Base-by-base conservation (phyloP, 2,113 vertebrate species). In the Petromus typicus region DNA sequence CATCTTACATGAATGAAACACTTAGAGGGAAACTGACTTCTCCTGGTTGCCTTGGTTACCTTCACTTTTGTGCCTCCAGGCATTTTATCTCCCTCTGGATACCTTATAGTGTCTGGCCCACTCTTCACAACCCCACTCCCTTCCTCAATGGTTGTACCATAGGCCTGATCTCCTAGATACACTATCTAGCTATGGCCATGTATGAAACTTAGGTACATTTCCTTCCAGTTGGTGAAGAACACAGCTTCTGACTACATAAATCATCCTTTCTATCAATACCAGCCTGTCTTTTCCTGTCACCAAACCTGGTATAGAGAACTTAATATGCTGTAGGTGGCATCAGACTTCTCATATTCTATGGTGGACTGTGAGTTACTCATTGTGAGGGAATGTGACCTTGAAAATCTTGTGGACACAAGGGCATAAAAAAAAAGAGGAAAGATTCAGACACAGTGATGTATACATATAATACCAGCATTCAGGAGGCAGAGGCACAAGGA, bases 281-380 rank as follows among this genome's bases (percentile, higher is more conserved):
- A 76, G 3, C 0, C 20, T 59, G 5, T 64, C 37, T 34, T 84
- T 10, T 7, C 17, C 51, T 23, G 3, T 56, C 7, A 2, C 4
- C 20, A 37, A 25, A 2, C 22, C 27, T 25, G 8, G 0, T 8
- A 7, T 7, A 17, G 51, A 23, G 22, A 71, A 7, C 32, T 6
- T 17, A 17, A 6, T 6, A 18, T 11, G 32, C 43, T 63, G 12
- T 34, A 80, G 5, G 40, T 8, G 32, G 37, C 51, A 89, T 4
- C 34, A 64, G 34, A 63, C 1, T 75, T 67, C 27, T 51, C 32
- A 57, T 23, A 22, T 11, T 40, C 20, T 48, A 56, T 73, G 59
- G 5, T 2, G 37, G 8, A 0, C 34, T 32, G 20, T 25, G n/a
- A 71, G 64, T 76, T 1, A 7, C 30, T 40, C 4, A 30, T 0